Evolutionary conservation across 1,140 invertebrate genomes (phyloP), one percentile per base, ranked within the genome.

Genomic region (Lasioglossum albipes): DNA sequence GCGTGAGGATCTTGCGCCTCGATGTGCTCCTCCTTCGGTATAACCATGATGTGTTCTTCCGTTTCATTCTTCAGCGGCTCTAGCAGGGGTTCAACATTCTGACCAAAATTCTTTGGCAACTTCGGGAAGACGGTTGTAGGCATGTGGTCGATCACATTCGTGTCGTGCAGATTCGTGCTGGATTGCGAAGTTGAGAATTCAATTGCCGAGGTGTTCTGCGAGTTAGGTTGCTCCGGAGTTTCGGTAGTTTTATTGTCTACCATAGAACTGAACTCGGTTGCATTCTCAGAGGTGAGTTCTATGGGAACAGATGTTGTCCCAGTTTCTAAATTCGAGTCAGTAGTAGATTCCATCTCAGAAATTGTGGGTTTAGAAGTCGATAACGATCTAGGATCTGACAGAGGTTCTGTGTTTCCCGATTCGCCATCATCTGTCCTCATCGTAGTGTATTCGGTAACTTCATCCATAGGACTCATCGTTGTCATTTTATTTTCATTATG

Each of bases 61-160:
- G 84, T 75, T 10, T 88, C 59, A 49, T 89, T 89, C 7, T 76
- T 66, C 6, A 80, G 66, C 10, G 85, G 42, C 61, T 91, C 84
- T 67, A 86, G 81, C 18, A 91, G 42, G 7, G 91, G 91, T 69
- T 91, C 90, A 6, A 90, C 86, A 68, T 91, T 92, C 54, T 91
- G 83, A 7, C 81, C 85, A 65, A 91, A 90, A 64, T 90, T 87
- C 76, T 91, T 88, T 2, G 91, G 90, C 62, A 91, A 81, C 79
- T 90, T 91, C 22, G 89, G 87, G 59, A 88, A 83, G 13, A 89
- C 61, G 0, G 84, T 86, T 7, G 79, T 84, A 0, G 89, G 86
- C 62, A 86, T 81, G 41, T 81, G 83, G 27, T 91, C 88, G 7
- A 87, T 84, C 4, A 89, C 79, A 49, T 89, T 92, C 10, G 49